Evolutionary conservation across 2,888 invertebrate species (phyloP), one percentile per base, ranked within the genome.

Genomic region (Celastrina argiolus): DNA sequence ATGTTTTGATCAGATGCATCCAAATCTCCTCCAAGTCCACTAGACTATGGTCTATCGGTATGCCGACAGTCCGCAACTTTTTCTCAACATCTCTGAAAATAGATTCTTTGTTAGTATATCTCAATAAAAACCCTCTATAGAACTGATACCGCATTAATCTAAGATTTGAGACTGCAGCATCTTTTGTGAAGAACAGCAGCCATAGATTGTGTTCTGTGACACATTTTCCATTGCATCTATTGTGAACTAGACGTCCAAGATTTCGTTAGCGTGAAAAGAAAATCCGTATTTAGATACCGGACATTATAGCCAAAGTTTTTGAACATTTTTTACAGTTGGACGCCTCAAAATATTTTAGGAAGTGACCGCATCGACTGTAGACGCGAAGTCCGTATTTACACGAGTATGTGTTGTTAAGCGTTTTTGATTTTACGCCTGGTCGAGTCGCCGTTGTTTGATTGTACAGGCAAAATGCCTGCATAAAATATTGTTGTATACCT

Each of bases 21-120:
- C 90, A 91, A 26, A 90, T 84, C 66, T 87, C 84, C 2, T 81
- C 80, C 45, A 91, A 70, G 34, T 90, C 87, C 66, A 89, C 74
- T 69, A 76, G 66, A 70, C 89, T 90, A 73, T 89, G 87, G 65
- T 88, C 84, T 66, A 86, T 22, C 0, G 91, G 91, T 39, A 91
- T 72, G 0, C 84, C 86, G n/a, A 81, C 71, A 64, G 68, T 78
- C 59, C 90, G 74, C 61, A 91, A 71, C 22, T 80, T 76, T 69
- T 85, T 89, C 71, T 91, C 91, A 0, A 91, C 88, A 74, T 89
- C 85, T 71, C 91, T 91, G 69, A 2, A 68, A 45, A 18, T 10
- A 45, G 18, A 16, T 16, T 8, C 16, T 2, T 16, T 16, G 42
- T 42, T 42, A 16, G 6, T 5, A 14, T 41, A 1, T 41, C n/a